Evolutionary conservation across 2,113 vertebrate species (phyloP).

Genomic region (Dendropsophus ebraccatus): DNA sequence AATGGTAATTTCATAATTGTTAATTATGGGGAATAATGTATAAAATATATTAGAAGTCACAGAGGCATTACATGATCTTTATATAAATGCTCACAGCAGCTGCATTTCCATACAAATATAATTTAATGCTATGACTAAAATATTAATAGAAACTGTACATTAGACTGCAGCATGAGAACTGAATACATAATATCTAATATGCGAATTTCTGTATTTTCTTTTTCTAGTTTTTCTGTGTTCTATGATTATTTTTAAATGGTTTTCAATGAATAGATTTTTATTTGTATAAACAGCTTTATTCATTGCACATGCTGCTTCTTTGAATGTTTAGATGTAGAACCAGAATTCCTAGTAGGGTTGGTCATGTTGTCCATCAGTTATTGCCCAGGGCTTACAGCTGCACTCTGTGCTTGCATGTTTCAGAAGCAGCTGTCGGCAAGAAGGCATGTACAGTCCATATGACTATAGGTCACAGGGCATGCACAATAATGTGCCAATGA

Average conservation of each 20-base stretch:
- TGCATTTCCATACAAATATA: neutral
- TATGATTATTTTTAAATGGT: too few relatives aligned
- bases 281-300: neutral
- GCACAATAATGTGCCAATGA: constrained; percentile 16
- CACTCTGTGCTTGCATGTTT: neutral
- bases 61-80: too few relatives aligned
- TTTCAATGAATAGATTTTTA: neutral
- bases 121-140: neutral
- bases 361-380: neutral
- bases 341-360: neutral
- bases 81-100: neutral
- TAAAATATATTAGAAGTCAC: neutral
- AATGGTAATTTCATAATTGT: too few relatives aligned
- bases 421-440: constrained; percentile 20
- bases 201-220: neutral
- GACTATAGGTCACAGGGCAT: neutral
- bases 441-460: constrained; percentile 8
- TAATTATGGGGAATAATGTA: neutral
- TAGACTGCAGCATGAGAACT: neutral
- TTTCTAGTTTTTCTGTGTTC: too few relatives aligned
- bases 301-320: neutral
- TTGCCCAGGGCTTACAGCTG: constrained; percentile 2
- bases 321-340: neutral
- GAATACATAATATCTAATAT: neutral
- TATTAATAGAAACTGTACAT: neutral